Percentiles rank a stretch among this genome's conserved stretches.
phyloP scores from a whole-genome alignment of 2,797 vertebrate genomes.

The Sebastes hubbsi region DNA sequence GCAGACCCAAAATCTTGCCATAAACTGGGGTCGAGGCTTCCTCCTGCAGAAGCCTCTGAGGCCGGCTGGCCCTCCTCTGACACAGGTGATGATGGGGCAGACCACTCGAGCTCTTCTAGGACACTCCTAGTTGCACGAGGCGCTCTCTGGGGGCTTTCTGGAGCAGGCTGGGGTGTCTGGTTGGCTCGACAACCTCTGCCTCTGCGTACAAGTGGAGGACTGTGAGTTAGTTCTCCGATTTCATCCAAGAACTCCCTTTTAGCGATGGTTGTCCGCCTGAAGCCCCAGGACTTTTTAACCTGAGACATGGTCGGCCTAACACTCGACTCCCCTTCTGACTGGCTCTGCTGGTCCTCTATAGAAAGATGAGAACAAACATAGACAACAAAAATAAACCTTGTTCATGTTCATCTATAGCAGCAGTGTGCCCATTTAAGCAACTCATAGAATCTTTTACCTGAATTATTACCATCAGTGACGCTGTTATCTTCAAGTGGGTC shows the following conservation, averaged over 20 bases:
- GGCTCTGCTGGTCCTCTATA: conserved; percentile 60
- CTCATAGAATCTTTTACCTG: conserved; percentile 52
- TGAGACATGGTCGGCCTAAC: conserved; percentile 87
- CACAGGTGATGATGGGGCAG: conserved; percentile 82
- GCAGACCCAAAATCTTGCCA: conserved; percentile 76
- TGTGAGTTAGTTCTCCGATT: conserved; percentile 77
- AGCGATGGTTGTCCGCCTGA: conserved; percentile 93
- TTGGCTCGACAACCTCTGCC: conserved; percentile 79
- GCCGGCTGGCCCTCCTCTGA: conserved; percentile 83
- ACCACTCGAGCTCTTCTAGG: conserved; percentile 83
- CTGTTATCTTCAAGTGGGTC: conserved; percentile 51
- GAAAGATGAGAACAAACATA: conserved; percentile 20
- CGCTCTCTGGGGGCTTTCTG: conserved; percentile 67
- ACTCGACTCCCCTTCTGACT: conserved; percentile 44
- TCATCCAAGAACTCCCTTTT: conserved; percentile 87
- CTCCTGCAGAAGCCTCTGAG: conserved; percentile 83
- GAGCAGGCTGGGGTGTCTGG: conserved; percentile 8
- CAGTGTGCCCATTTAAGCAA: neutral
- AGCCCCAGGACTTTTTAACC: conserved; percentile 95
- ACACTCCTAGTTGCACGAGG: conserved; percentile 68
- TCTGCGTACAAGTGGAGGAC: conserved; percentile 78
- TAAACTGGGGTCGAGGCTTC: conserved; percentile 76
- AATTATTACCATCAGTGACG: conserved; percentile 25
- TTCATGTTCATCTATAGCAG: neutral
- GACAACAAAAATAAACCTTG: neutral